Evolutionary conservation across 2,797 vertebrate genomes (phyloP), one percentile per base, ranked within the genome.

Genomic region (Chrysocyon brachyurus): DNA sequence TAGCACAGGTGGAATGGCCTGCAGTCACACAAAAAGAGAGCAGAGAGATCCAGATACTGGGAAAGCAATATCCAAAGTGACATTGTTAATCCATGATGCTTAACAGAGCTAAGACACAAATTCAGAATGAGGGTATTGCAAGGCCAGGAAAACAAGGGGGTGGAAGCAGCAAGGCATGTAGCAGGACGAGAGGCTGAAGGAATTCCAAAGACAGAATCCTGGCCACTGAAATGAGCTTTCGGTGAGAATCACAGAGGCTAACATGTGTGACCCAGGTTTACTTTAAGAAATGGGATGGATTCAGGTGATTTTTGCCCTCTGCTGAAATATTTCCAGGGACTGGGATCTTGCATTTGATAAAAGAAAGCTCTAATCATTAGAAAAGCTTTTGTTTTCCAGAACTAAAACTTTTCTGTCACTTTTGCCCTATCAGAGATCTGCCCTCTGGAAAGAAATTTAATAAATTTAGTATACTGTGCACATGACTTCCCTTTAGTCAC

Each of bases 321-420:
- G 66, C 21, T 36, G 56, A 86, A 75, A 9, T 57, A 61, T 95
- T 61, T 85, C 52, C 8, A 63, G 17, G 26, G 40, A 78, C 57
- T 21, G 61, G 4, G 22, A 26, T 28, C 46, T 88, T 94, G 22
- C 2, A 49, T 89, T 61, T 33, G 24, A 64, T 33, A 49, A 91
- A 22, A 5, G 2, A 88, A 86, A 12, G 16, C 19, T 59, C 5
- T 73, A 54, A 46, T 56, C 57, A 40, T 83, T 56, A 92, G 28
- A 36, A 95, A 73, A 75, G 5, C 4, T 19, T 90, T 89, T 57
- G 21, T 70, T 91, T 95, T 73, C 21, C 61, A 36, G 16, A 81
- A 6, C 9, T 52, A 46, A 56, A 88, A 86, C 57, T 17, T 84
- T 52, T 19, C 4, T 52, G 87, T 88, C 31, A 79, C 49, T 63